A percentile compares a stretch with the other conserved stretches of the same genome.
These are phyloP conservation scores for Volucella inanis DNA, from an alignment of 2,888 invertebrate genomes.

Conservation along the genomic window DNA sequence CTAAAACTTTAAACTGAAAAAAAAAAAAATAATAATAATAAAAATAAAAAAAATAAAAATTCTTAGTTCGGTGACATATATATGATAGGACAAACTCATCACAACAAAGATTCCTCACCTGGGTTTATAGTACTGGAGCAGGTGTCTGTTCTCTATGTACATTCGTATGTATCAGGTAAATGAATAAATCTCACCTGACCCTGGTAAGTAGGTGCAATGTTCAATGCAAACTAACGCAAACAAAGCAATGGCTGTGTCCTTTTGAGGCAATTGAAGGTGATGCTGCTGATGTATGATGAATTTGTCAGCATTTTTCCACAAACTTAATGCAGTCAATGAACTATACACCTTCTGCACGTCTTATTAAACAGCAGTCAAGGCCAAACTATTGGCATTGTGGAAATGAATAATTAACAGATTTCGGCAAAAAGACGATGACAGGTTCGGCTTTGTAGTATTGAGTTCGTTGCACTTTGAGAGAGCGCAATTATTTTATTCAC, in stretches of 20 bases:
- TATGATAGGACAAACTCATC: neutral
- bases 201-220: conserved; percentile 35
- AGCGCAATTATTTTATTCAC: neutral
- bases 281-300: neutral
- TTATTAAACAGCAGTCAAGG: conserved; percentile 37
- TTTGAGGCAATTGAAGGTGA: conserved; percentile 6
- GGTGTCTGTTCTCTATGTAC: conserved; percentile 32
- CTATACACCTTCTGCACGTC: conserved; percentile 21
- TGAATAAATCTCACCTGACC: conserved; percentile 27
- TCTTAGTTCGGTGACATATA: neutral
- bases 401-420: conserved; percentile 31
- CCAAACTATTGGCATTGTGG: conserved; percentile 29
- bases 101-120: conserved; percentile 36
- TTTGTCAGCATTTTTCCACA: conserved; percentile 25
- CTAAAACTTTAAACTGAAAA: no score
- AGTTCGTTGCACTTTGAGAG: conserved; percentile 48
- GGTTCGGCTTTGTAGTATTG: neutral
- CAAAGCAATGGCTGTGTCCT: conserved; percentile 14
- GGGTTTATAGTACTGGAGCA: conserved; percentile 20
- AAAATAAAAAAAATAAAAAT: no score
- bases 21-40: no score
- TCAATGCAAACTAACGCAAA: conserved; percentile 23
- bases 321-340: conserved; percentile 43
- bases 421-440: conserved; percentile 30
- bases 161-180: no score